phyloP scores from a whole-genome alignment of 1,140 invertebrate genomes.

The Bombus waltoni region DNA sequence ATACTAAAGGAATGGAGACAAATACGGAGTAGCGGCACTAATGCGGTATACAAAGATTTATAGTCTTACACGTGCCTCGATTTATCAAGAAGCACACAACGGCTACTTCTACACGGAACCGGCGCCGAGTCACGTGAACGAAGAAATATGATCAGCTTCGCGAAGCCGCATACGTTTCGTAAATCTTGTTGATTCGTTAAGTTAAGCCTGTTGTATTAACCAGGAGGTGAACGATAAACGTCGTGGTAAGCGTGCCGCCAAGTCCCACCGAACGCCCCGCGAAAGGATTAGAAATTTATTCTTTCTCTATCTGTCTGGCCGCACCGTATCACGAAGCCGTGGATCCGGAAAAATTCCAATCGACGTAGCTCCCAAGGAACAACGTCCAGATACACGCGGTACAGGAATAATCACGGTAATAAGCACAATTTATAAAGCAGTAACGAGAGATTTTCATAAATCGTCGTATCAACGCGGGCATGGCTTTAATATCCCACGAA shows the following conservation, averaged over 20 bases:
- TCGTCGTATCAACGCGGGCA: conserved; percentile 25
- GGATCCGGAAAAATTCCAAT: background rate
- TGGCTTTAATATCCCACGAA: conserved; percentile 1
- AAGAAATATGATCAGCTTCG: conserved; percentile 64
- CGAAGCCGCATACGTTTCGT: conserved; percentile 64
- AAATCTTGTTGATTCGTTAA: conserved; percentile 70
- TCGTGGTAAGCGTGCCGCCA: conserved; percentile 51
- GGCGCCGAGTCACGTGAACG: conserved; percentile 53
- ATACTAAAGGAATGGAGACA: conserved; percentile 61
- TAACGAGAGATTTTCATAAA: conserved; percentile 44
- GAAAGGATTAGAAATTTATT: conserved; percentile 12
- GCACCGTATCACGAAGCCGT: background rate
- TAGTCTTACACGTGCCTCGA: conserved; percentile 62
- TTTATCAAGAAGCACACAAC: conserved; percentile 63
- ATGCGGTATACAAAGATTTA: conserved; percentile 58
- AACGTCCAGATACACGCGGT: background rate
- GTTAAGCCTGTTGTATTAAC: conserved; percentile 66
- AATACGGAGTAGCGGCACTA: conserved; percentile 65
- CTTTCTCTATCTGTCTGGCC: too few species aligned
- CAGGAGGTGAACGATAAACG: conserved; percentile 58
- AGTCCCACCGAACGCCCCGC: background rate
- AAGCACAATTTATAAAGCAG: conserved; percentile 49
- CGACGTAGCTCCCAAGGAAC: background rate
- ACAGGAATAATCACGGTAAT: conserved; percentile 22
- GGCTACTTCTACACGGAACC: conserved; percentile 37